These are phyloP conservation scores for Chrosomus eos DNA, from an alignment of 2,797 vertebrate species.

Conservation along the genomic window DNA sequence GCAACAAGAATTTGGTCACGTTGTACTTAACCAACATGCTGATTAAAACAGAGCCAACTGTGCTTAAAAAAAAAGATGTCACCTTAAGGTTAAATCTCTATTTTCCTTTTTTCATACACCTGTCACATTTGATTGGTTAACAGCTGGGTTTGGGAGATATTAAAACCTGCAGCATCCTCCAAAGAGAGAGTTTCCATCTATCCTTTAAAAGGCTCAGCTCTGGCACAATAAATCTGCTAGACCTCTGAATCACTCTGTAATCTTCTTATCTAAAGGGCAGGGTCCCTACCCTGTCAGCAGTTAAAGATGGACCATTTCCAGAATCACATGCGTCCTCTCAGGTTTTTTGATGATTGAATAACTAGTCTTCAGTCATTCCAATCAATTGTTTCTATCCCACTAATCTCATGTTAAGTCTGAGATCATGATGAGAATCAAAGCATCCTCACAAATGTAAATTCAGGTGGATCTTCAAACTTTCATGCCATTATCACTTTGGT, in stretches of 20 bases:
- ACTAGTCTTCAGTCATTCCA: slow-evolving; percentile 62
- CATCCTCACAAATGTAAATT: slow-evolving; percentile 32
- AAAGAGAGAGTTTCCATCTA: slow-evolving; percentile 23
- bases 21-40: neutral
- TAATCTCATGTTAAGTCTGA: slow-evolving; percentile 58
- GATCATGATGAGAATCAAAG: slow-evolving; percentile 4
- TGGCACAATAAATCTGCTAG: slow-evolving; percentile 45
- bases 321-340: slow-evolving; percentile 37
- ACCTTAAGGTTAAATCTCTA: slow-evolving; percentile 25
- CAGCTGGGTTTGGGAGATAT: slow-evolving; percentile 28
- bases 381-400: slow-evolving; percentile 65
- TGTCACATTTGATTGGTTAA: slow-evolving; percentile 38
- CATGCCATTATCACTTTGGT: slow-evolving; percentile 2
- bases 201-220: slow-evolving; percentile 39
- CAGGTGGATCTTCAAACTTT: neutral
- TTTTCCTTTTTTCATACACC: slow-evolving; percentile 21
- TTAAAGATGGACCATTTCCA: slow-evolving; percentile 45
- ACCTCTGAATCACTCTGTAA: slow-evolving; percentile 37
- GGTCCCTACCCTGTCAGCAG: slow-evolving; percentile 34
- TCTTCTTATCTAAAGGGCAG: slow-evolving; percentile 53
- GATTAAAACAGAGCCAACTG: slow-evolving; percentile 2
- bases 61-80: slow-evolving; percentile 29
- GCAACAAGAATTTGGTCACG: neutral
- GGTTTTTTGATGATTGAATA: slow-evolving; percentile 43
- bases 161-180: slow-evolving; percentile 40